Evolutionary conservation across 1,140 invertebrate species (phyloP), one percentile per base, ranked within the genome.

Genomic region (Mycetomoellerius zeteki): DNA sequence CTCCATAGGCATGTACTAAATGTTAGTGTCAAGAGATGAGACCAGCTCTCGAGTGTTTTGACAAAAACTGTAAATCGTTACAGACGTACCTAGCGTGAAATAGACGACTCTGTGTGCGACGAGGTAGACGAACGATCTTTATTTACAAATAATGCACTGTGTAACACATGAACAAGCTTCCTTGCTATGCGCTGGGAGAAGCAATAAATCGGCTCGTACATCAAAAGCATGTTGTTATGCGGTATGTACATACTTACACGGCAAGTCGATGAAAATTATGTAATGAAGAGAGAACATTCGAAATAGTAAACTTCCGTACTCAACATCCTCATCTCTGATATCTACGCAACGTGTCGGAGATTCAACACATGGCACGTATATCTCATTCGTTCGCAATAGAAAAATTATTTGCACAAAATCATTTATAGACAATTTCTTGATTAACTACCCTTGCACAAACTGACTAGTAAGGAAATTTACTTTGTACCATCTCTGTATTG

Each of bases 91-190:
- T 82, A 75, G 24, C 56, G n/a, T 84, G 69, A 47, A 60, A 80
- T 37, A 80, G 62, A 80, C 27, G 30, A 73, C 37, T 73, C 69
- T 73, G 33, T 72, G 65, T 56, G 21, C 69, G 37, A 84, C 69
- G 67, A 84, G 80, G 80, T 84, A 84, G 69, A 73, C 62, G 24
- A 81, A 67, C 67, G 47, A 69, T 81, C 69, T 84, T 84, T 84
- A 84, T 84, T 84, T 84, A 84, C 80, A 84, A 43, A 84, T 73
- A 84, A 84, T 84, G 69, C 80, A 84, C 69, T 84, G 30, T 62
- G 37, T 73, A 82, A 82, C 80, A 81, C 50, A 82, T 72, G 54
- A 75, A 84, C 27, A 84, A 84, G 80, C 80, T 73, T 84, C 33
- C 24, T 82, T 43, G 30, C 33, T 58, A 60, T 73, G 43, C 80